Evolutionary conservation across 2,888 invertebrate genomes (phyloP).

Genomic region (Leptinotarsa haldemani): DNA sequence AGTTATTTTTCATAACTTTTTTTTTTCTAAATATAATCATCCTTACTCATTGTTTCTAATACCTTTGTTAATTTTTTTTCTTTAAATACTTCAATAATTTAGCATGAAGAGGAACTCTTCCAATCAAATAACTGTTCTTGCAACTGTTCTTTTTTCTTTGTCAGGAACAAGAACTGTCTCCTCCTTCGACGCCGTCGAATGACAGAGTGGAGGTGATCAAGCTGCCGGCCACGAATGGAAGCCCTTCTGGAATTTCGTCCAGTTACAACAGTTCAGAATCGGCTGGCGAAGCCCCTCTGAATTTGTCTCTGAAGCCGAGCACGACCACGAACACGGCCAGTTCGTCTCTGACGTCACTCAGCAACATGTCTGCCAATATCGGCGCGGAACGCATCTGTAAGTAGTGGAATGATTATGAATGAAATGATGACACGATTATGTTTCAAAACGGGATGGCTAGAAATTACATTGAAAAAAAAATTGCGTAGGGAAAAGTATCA

Average conservation of each 20-base stretch:
- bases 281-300: constrained; percentile 81
- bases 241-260: constrained; percentile 60
- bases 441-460: no score
- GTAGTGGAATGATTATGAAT: constrained; percentile 49
- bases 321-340: constrained; percentile 62
- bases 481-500: no score
- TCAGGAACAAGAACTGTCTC: constrained; percentile 58
- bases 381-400: constrained; percentile 70
- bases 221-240: constrained; percentile 74
- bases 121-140: no score
- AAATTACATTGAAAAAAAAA: no score
- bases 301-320: constrained; percentile 82
- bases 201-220: constrained; percentile 88
- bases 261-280: constrained; percentile 64
- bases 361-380: constrained; percentile 69
- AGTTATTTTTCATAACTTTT: no score
- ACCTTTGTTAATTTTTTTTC: no score
- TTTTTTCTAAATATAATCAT: no score
- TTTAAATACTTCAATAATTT: no score
- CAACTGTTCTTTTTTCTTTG: no score
- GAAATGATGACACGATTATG: not conserved
- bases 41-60: no score
- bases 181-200: constrained; percentile 62
- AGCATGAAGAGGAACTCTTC: no score
- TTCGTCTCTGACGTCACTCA: constrained; percentile 71